Evolutionary conservation across 2,888 invertebrate species (phyloP), one percentile per base, ranked within the genome.

Genomic region (Eueremaeus valkanovi): DNA sequence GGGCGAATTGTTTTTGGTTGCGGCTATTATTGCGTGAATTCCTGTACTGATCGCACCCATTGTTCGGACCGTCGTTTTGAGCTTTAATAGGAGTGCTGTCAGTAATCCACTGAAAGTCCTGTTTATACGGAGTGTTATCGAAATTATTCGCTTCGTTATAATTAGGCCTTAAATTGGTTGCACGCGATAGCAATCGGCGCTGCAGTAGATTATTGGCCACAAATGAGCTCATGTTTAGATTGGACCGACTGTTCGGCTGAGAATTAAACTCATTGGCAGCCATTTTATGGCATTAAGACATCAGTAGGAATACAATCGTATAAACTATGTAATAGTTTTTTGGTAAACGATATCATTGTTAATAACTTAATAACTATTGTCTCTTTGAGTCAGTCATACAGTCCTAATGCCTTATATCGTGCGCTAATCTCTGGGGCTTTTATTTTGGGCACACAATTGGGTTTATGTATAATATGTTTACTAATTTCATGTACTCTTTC

Each of bases 31-130:
- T n/a, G 5, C 61, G 29, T 3, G 16, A 5, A 6, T 66, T 33
- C 21, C 13, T 40, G 66, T 33, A 27, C 36, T 18, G 21, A 66
- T 66, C 58, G 9, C 2, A 11, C 3, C 9, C 13, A 61, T 31
- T 31, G 31, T 3, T 27, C 9, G 36, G 36, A 33, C 2, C 36
- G 21, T 36, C 36, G 66, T 66, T 66, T 40, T 36, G 66, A 8
- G 5, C 9, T 6, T 61, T 66, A 21, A 36, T 21, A 8, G 36
- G 21, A 36, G 36, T 66, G 66, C 40, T 33, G 66, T 66, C 66
- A 3, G 66, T n/a, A 66, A 66, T 66, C 66, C 66, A 66, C 11
- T 66, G 36, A 18, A 21, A 66, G 16, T 66, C 66, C n/a, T 66
- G 66, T 40, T 66, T 66, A n/a, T 66, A 66, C 2, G 21, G 33